Conservation (phyloP, 2,888 invertebrate species). For the Caradrina kadenii region DNA sequence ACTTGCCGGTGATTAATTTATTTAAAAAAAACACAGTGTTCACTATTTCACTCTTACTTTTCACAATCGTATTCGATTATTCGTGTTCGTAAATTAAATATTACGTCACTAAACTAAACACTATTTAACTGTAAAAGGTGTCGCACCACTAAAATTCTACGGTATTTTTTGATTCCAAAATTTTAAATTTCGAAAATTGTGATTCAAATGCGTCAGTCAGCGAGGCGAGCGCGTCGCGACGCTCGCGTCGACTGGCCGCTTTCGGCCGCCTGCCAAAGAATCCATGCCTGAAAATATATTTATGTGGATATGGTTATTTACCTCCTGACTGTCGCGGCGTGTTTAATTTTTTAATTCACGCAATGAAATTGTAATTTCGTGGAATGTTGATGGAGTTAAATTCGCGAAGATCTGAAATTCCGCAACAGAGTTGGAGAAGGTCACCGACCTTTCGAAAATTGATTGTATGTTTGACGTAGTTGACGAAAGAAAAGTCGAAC, state of each 20-base stretch:
- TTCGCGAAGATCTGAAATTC: conserved; percentile 10
- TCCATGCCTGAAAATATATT: conserved; percentile 87
- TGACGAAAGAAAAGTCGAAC: neutral
- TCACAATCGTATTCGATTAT: conserved; percentile 58
- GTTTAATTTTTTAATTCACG: conserved; percentile 58
- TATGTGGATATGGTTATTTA: conserved; percentile 84
- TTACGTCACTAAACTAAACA: conserved; percentile 48
- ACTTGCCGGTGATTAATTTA: conserved; percentile 10
- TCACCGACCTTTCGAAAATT: conserved; percentile 37
- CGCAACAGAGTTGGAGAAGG: conserved; percentile 19
- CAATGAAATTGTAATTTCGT: conserved; percentile 6
- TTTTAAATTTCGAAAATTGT: conserved; percentile 73
- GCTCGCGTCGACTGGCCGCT: conserved; percentile 84
- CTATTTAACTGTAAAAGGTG: conserved; percentile 32
- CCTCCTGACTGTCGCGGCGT: conserved; percentile 62
- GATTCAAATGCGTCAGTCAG: conserved; percentile 73
- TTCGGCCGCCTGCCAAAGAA: conserved; percentile 87
- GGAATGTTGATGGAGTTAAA: conserved; percentile 3
- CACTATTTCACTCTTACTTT: conserved; percentile 63
- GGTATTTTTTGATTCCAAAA: conserved; percentile 52
- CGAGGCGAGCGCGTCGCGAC: conserved; percentile 81
- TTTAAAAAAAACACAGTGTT: conserved; percentile 40
- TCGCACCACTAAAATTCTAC: conserved; percentile 56
- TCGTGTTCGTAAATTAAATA: conserved; percentile 54
- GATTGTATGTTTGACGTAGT: conserved; percentile 26